Evolutionary conservation across 92 coral and sea anemone species (phyloP).

Genomic region (Nematostella vectensis): DNA sequence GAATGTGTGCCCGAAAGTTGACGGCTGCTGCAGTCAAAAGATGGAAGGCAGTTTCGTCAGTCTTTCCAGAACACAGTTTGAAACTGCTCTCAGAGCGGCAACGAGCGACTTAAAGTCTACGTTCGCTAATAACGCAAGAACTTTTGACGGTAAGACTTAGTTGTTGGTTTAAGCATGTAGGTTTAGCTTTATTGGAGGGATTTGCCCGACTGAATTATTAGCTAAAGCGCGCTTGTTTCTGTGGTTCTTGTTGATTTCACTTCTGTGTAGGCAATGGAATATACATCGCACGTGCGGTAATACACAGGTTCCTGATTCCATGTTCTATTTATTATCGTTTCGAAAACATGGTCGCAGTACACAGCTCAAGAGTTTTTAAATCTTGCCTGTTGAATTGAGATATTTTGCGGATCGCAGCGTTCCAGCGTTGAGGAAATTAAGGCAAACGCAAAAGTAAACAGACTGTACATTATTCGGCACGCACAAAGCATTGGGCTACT

Average conservation of each 20-base stretch:
- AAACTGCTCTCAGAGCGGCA: constrained; percentile 24
- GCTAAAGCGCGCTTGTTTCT: constrained; percentile 5
- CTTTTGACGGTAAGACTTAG: constrained; percentile 41
- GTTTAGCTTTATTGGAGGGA: constrained; percentile 12
- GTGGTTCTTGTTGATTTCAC: too few species aligned
- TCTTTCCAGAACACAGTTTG: constrained; percentile 31
- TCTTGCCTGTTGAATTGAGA: too few species aligned
- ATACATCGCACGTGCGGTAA: too few species aligned
- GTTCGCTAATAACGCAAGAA: constrained; percentile 38
- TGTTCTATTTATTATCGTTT: too few species aligned
- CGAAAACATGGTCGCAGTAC: too few species aligned
- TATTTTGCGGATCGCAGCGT: constrained; percentile 19
- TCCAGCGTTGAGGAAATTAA: constrained; percentile 37
- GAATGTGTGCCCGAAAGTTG: constrained; percentile 42
- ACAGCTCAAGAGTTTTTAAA: too few species aligned
- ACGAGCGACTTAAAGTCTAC: constrained; percentile 19
- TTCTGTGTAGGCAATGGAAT: too few species aligned
- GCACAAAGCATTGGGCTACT: constrained; percentile 1
- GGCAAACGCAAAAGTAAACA: constrained; percentile 46
- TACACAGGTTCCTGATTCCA: too few species aligned
- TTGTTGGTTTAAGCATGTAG: constrained; percentile 24
- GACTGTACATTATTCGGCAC: constrained; percentile 14
- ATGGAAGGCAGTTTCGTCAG: constrained; percentile 59
- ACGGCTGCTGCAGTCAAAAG: constrained; percentile 44
- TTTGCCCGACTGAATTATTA: constrained; percentile 15